A percentile compares a stretch with the other conserved stretches of the same genome.
Conservation (phyloP, 2,113 vertebrate species). For the Egretta garzetta region DNA sequence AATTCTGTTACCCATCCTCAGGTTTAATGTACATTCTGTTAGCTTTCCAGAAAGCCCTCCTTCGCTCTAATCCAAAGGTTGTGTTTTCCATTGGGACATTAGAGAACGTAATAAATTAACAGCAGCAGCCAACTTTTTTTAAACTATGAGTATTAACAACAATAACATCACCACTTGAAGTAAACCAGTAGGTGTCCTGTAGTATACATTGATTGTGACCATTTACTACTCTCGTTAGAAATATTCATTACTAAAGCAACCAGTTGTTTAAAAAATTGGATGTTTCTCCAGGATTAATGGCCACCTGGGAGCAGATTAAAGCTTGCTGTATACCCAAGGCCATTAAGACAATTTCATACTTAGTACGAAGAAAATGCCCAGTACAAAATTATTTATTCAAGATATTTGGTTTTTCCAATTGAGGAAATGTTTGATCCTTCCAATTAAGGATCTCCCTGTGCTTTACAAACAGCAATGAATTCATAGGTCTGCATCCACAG, state of each 20-base stretch:
- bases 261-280: background rate
- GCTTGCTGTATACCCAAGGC: constrained; percentile 7
- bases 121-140: background rate
- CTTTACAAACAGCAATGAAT: constrained; percentile 53
- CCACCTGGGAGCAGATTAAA: constrained; percentile 39
- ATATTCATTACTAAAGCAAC: background rate
- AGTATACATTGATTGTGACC: background rate
- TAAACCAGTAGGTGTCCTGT: background rate
- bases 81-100: background rate
- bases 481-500: background rate
- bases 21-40: background rate
- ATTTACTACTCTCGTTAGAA: background rate
- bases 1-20: background rate
- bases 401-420: background rate
- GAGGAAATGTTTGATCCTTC: background rate
- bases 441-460: constrained; percentile 20
- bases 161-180: background rate
- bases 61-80: background rate
- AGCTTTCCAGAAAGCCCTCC: background rate
- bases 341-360: constrained; percentile 61
- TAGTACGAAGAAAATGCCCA: constrained; percentile 5
- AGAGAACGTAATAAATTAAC: background rate
- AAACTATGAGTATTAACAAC: background rate
- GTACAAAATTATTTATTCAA: constrained; percentile 20
- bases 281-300: constrained; percentile 47